Base-by-base conservation (phyloP, 2,888 invertebrate genomes). In the Myathropa florea region DNA sequence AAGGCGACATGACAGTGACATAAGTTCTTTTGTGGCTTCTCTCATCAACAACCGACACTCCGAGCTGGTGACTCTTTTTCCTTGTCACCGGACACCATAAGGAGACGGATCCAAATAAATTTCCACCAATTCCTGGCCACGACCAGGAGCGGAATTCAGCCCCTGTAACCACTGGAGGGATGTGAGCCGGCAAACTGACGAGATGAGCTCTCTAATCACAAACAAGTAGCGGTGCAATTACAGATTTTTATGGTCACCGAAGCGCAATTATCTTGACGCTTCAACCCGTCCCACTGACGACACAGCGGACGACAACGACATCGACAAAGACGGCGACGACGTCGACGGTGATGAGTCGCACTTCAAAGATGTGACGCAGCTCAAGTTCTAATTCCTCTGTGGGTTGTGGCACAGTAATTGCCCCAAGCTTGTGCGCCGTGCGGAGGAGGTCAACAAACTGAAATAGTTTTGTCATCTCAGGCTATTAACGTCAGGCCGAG, bases 21-120 rank as follows among this genome's bases (percentile, higher is more conserved):
- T 87, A 80, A 87, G 87, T 87, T 87, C 87, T 83, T 83, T 87
- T 79, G 83, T 83, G 87, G 79, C 83, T 83, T 87, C 83, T 76
- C 87, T 83, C 79, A 80, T 76, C 87, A 79, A 72, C 71, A 72
- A 81, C 46, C 77, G 68, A 71, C 84, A 76, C 67, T 30, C 23
- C 28, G 9, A 61, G 7, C 33, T 36, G 24, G 46, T 21, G 30
- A 59, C 39, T 36, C 68, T 67, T 75, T 65, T 61, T 67, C 73
- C 53, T 67, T 46, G 53, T 67, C 28, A 46, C 30, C 67, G 65
- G 65, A 59, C 53, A 77, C 82, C 86, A 86, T 86, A 86, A 86
- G 82, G 65, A 86, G 83, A 78, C 67, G 80, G 83, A 83, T 87
- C 87, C 87, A 83, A 87, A 87, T 87, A 87, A 87, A 87, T 87